Base-by-base conservation (phyloP, 2,888 invertebrate genomes). In the Lasioglossum lativentre region DNA sequence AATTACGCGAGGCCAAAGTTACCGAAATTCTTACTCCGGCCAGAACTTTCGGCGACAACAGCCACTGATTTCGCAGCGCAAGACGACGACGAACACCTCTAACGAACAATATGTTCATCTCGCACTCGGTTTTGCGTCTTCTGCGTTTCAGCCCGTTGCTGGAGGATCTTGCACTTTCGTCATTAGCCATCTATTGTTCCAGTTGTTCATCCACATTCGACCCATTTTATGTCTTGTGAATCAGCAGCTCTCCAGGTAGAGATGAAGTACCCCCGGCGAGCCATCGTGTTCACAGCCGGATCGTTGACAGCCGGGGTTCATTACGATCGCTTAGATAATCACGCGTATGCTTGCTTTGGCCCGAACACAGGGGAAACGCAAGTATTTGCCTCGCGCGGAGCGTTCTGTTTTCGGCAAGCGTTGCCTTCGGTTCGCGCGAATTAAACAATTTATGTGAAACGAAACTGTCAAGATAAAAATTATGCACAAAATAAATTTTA, bases 171-270 rank as follows among this genome's bases (percentile, higher is more conserved):
- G 86, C 90, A 88, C 90, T 91, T 86, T 87, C 86, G 80, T 91
- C 91, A 90, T 91, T 91, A 91, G 91, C 85, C 83, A 80, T 42
- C 90, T 59, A 91, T 91, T 91, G 91, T 91, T 88, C 90, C 83
- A 80, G 30, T 70, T 63, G 84, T 85, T 89, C 89, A 84, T 88
- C 88, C 83, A 86, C 84, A 82, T 89, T 91, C 91, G 89, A 90
- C 90, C 91, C 71, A 90, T 91, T 91, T 91, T 84, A 79, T 83
- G 88, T 86, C 86, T 88, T 91, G 88, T 76, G 91, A 90, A 90
- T 90, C 90, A 85, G 86, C 85, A 80, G 82, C 89, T 84, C 87
- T 81, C 80, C 14, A 45, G 38, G 70, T 14, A 16, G 3, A 34
- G 72, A 59, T 72, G 80, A 86, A 86, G 87, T 1, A 45, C 45